Conservation (phyloP, 1,140 invertebrate species). For the Cecropterus lyciades region DNA sequence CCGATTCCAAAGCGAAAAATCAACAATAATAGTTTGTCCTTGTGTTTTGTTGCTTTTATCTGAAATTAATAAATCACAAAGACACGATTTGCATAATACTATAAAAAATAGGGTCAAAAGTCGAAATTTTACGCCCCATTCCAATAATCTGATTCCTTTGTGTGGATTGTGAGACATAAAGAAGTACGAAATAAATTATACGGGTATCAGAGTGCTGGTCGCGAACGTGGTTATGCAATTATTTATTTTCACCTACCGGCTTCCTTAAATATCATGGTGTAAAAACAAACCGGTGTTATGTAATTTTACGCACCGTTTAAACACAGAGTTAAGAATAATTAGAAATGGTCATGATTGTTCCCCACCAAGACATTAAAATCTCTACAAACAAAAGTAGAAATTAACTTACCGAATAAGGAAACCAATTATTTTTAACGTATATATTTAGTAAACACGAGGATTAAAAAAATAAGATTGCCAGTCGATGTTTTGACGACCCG, state of each 20-base stretch:
- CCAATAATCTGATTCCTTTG: slow-evolving; percentile 9
- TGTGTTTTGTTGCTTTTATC: slow-evolving; percentile 4
- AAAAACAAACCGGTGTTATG: slow-evolving; percentile 27
- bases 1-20: slow-evolving; percentile 9
- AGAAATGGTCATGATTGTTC: not conserved
- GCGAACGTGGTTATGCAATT: slow-evolving; percentile 4
- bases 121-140: slow-evolving; percentile 6
- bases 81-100: not conserved
- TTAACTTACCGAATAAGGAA: too few relatives aligned
- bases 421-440: too few relatives aligned
- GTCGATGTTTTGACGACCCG: too few relatives aligned
- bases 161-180: not conserved
- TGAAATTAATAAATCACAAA: slow-evolving; percentile 9
- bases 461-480: too few relatives aligned
- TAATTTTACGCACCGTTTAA: slow-evolving; percentile 21
- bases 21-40: slow-evolving; percentile 10
- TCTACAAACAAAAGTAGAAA: too few relatives aligned
- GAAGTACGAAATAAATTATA: slow-evolving; percentile 9
- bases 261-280: slow-evolving; percentile 29
- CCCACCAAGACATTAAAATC: too few relatives aligned
- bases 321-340: not conserved
- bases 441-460: too few relatives aligned
- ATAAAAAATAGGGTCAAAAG: slow-evolving; percentile 6
- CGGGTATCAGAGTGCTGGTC: not conserved
- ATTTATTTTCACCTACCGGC: slow-evolving; percentile 19